Base-by-base conservation (phyloP, 1,140 invertebrate species). In the Bombus huntii region DNA sequence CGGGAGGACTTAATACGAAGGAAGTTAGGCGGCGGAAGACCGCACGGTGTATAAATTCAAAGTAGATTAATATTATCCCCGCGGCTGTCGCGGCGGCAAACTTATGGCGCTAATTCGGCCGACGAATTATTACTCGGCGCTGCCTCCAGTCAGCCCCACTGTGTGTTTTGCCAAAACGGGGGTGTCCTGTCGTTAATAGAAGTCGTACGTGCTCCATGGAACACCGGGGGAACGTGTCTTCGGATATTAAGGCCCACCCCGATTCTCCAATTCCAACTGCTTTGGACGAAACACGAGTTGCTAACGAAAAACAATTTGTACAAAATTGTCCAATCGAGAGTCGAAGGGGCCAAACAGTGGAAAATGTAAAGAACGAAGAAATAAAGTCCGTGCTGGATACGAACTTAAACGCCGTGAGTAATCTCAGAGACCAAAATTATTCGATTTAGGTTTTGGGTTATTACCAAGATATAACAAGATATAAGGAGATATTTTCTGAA, bases 51-150 rank as follows among this genome's bases (percentile, higher is more conserved):
- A 92, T 94, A 94, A 94, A 94, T 94, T 94, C 90, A 93, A 92
- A 93, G 92, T 94, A 94, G 93, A 94, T 94, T 94, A 94, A 94
- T 94, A 94, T 94, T 94, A 92, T 94, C 92, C 91, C 92, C 91
- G 91, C 84, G 91, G 87, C 93, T 94, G 93, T 94, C 93, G 90
- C 92, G 88, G 92, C 91, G 90, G 91, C 88, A 91, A 94, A 94
- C 93, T 94, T 94, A 94, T 94, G 94, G 92, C 91, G 93, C 94
- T 94, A 94, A 94, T 94, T 94, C 92, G 90, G 86, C 91, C 87
- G 91, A 93, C 90, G 90, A 94, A 93, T 94, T 94, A 94, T 94
- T 94, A 92, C 94, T 91, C 83, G 89, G 89, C 86, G 83, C 83
- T 78, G 82, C 80, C 68, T 84, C 83, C 77, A 88, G 86, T 86